phyloP scores from a whole-genome alignment of 2,113 vertebrate genomes.

The Sander vitreus region DNA sequence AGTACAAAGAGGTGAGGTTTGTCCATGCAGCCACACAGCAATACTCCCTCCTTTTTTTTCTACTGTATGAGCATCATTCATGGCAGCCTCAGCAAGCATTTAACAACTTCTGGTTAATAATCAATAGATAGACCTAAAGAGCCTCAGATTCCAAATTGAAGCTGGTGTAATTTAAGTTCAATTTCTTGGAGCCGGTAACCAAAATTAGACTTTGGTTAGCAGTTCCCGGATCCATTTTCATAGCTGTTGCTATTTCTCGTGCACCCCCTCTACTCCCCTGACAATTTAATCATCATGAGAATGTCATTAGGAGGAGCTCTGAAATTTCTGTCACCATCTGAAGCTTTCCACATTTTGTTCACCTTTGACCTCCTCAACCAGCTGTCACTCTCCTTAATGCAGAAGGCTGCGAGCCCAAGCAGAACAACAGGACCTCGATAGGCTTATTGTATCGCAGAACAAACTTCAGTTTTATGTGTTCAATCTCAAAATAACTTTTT shows the following conservation, averaged over 20 bases:
- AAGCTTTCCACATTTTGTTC: constrained; percentile 31
- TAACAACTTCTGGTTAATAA: background rate
- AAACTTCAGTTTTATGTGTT: too few species aligned
- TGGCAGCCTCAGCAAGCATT: background rate
- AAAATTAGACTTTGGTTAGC: constrained; percentile 41
- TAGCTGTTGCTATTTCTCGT: constrained; percentile 55
- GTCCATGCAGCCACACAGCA: background rate
- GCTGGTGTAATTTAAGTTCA: background rate
- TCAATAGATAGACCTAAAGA: background rate
- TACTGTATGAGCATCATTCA: background rate
- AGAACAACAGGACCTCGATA: background rate
- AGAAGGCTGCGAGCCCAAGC: background rate
- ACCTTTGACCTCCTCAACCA: constrained; percentile 55
- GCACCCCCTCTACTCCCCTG: constrained; percentile 22
- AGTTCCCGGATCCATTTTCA: constrained; percentile 50
- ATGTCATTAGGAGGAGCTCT: constrained; percentile 56
- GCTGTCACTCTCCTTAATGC: constrained; percentile 60
- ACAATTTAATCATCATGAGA: constrained; percentile 60
- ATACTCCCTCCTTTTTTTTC: background rate
- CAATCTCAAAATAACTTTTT: background rate
- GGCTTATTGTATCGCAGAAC: background rate
- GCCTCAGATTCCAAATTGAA: background rate
- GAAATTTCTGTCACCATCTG: constrained; percentile 57
- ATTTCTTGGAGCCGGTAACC: background rate
- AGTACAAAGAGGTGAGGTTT: constrained; percentile 93